A percentile compares a stretch with the other conserved stretches of the same genome.
These are phyloP conservation scores for Silurus aristotelis DNA, from an alignment of 2,797 vertebrate genomes.

Conservation along the genomic window DNA sequence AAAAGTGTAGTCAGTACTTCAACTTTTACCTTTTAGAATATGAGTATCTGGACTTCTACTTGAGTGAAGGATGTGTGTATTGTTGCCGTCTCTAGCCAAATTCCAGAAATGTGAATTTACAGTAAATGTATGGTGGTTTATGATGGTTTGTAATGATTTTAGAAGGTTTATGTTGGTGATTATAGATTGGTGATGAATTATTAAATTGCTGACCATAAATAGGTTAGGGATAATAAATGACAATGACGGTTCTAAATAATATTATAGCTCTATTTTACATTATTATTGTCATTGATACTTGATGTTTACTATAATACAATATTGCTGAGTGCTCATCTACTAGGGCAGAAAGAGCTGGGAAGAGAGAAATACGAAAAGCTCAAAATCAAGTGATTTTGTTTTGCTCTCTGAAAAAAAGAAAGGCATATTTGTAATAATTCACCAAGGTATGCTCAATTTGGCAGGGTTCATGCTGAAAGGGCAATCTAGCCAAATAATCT, in stretches of 20 bases:
- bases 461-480: constrained; percentile 48
- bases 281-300: not conserved
- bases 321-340: not conserved
- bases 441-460: constrained; percentile 19
- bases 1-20: no score
- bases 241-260: not conserved
- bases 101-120: no score
- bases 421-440: constrained; percentile 4
- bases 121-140: no score
- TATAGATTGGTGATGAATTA: no score
- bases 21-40: no score
- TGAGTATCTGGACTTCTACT: no score
- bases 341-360: not conserved
- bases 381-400: constrained; percentile 31
- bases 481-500: constrained; percentile 52
- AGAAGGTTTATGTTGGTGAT: no score
- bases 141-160: no score
- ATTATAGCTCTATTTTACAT: no score
- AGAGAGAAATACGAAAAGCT: constrained; percentile 1
- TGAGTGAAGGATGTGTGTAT: no score
- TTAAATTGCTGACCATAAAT: not conserved
- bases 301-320: not conserved
- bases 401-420: not conserved
- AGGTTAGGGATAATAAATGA: not conserved
- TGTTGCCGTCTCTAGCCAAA: no score